Percentiles rank a stretch among this genome's conserved stretches.
phyloP scores from a whole-genome alignment of 2,797 vertebrate species.

The Orientallactaga sibirica region DNA sequence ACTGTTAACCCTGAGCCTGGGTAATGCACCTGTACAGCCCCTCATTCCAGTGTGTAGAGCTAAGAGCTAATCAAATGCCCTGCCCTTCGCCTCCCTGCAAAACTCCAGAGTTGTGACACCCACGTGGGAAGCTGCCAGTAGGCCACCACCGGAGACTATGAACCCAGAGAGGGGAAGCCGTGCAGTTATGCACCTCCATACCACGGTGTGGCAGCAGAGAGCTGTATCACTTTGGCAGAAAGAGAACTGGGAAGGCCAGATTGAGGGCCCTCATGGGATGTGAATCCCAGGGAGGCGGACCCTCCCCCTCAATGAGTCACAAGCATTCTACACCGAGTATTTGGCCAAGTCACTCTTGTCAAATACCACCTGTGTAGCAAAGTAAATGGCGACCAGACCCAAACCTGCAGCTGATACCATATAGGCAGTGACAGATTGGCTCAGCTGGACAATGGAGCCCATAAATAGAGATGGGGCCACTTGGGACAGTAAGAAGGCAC shows the following conservation, averaged over 20 bases:
- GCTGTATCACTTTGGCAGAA: constrained; percentile 22
- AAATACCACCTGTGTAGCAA: constrained; percentile 91
- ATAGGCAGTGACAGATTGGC: constrained; percentile 91
- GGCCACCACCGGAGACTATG: background rate
- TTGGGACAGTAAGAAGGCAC: constrained; percentile 93
- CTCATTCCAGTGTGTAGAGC: constrained; percentile 59
- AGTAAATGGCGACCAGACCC: constrained; percentile 91
- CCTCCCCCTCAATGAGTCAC: background rate
- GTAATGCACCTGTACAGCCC: background rate
- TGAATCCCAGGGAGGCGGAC: background rate
- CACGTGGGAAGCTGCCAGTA: background rate
- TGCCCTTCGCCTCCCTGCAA: background rate
- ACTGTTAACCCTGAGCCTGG: constrained; percentile 27
- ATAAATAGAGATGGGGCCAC: constrained; percentile 92
- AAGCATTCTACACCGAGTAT: constrained; percentile 78
- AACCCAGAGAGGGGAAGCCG: background rate
- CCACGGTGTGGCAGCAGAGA: constrained; percentile 63
- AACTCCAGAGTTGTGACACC: background rate
- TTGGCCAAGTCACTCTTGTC: constrained; percentile 90
- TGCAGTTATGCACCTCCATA: background rate
- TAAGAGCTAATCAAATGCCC: background rate
- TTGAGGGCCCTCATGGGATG: rapidly evolving
- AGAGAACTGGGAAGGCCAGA: background rate
- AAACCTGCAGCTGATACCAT: constrained; percentile 90
- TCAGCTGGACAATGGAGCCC: constrained; percentile 92